Base-by-base conservation (phyloP, 1,140 invertebrate genomes). In the Cyphomyrmex costatus region DNA sequence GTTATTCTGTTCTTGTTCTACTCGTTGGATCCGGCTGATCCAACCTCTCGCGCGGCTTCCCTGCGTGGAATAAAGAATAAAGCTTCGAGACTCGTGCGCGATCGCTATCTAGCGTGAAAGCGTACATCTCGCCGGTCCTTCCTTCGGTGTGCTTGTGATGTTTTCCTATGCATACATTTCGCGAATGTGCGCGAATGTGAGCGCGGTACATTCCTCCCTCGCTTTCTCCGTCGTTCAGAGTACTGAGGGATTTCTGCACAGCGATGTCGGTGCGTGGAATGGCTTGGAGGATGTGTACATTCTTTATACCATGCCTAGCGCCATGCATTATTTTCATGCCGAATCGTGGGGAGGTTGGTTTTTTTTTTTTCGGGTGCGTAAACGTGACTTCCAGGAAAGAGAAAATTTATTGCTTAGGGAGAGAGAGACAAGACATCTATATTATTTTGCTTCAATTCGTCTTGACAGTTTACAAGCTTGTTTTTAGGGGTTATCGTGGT, bases 61-160 rank as follows among this genome's bases (percentile, higher is more conserved):
- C 85, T 84, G 76, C 63, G 24, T 80, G 76, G 90, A 91, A 91
- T 91, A 91, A 91, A 91, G 86, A 90, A 90, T 90, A 90, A 87
- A 90, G 80, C 86, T 80, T 60, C 80, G 85, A 73, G 82, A 87
- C 85, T 68, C 88, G 85, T 76, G 79, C 83, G 76, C 63, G 89
- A 91, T 90, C 89, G 85, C 77, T 91, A 89, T 91, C 89, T 91
- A 83, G 85, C 86, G 88, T 65, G 82, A 91, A 91, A 89, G 83
- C 86, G 89, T 86, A 73, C 74, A 65, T 88, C 74, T 84, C 60
- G 66, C 65, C 58, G 58, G 56, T 60, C 42, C 27, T 73, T 74
- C 24, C 42, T n/a, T 27, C 36, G 10, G 24, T 63, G 19, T 27
- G 19, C 46, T 63, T 66, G 56, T 56, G 63, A 58, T 87, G 73